These are phyloP conservation scores for Synanthedon myopaeformis DNA, from an alignment of 2,888 invertebrate genomes.

Conservation along the genomic window DNA sequence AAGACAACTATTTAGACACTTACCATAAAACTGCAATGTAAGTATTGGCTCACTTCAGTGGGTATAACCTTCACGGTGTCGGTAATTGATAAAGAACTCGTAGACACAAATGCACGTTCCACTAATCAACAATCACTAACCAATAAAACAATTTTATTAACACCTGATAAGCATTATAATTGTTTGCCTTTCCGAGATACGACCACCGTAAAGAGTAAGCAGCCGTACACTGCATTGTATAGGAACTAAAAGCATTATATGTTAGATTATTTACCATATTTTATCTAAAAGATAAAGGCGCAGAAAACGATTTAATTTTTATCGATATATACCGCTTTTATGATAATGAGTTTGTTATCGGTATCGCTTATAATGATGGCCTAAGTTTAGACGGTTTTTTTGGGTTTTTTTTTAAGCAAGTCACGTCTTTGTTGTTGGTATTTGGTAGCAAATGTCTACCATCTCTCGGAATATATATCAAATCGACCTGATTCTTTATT, in stretches of 20 bases:
- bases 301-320: background rate
- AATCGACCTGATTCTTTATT: no score
- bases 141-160: background rate
- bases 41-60: background rate
- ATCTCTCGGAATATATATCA: no score
- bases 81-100: background rate
- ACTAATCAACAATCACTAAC: background rate
- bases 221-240: background rate
- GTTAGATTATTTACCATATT: background rate
- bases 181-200: background rate
- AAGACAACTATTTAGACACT: no score
- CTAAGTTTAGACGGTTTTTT: no score
- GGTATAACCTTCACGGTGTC: background rate
- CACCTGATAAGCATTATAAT: background rate
- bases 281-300: background rate
- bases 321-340: background rate
- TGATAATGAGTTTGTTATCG: background rate
- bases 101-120: background rate
- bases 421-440: no score
- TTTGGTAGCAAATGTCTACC: no score
- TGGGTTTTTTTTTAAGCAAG: no score
- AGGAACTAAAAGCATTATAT: background rate
- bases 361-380: background rate
- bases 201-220: background rate
- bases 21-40: no score